These are phyloP conservation scores for Diceros bicornis DNA, from an alignment of 2,797 vertebrate genomes.

Conservation along the genomic window DNA sequence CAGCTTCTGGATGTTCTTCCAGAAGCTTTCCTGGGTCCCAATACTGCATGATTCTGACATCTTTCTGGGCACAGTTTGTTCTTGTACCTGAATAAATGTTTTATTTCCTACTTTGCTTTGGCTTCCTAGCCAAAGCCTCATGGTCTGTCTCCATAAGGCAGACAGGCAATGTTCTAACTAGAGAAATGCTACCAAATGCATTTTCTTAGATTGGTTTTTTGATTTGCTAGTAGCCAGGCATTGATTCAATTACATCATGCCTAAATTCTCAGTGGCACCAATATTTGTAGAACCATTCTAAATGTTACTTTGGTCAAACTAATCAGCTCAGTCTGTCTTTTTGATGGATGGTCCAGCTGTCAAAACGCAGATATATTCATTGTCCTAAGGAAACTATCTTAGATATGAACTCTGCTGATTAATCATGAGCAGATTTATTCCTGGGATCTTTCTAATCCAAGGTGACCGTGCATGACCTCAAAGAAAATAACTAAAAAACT, in stretches of 20 bases:
- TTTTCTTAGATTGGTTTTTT: constrained; percentile 29
- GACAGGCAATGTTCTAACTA: neutral
- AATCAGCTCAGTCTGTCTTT: neutral
- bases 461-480: neutral
- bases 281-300: neutral
- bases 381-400: neutral
- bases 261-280: neutral
- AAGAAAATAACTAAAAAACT: neutral
- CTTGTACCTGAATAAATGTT: neutral
- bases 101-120: neutral
- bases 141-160: neutral
- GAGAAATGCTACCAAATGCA: neutral
- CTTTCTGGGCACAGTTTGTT: neutral
- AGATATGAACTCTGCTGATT: neutral
- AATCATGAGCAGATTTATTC: neutral
- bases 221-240: neutral
- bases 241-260: neutral
- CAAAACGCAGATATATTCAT: neutral
- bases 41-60: neutral
- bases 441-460: constrained; percentile 19
- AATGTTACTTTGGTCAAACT: neutral
- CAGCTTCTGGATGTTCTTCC: neutral
- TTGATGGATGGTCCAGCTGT: neutral
- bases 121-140: neutral
- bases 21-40: neutral